A percentile compares a stretch with the other conserved stretches of the same genome.
Conservation (phyloP, 2,888 invertebrate species). For the Muscina levida region DNA sequence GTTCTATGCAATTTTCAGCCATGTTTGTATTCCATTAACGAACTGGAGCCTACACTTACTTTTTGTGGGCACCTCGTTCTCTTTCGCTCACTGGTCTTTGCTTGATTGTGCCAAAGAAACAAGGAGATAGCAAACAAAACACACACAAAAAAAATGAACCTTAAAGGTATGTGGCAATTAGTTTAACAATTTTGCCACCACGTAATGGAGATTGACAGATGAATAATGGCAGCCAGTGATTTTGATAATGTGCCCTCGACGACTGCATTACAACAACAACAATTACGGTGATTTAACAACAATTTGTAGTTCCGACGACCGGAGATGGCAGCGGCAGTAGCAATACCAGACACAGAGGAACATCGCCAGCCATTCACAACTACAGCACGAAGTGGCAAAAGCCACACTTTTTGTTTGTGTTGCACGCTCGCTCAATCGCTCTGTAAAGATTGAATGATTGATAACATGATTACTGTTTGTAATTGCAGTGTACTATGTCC, state of each 20-base stretch:
- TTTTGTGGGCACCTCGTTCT: not conserved
- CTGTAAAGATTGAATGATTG: slow-evolving; percentile 51
- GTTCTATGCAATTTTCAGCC: no score
- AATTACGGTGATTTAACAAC: slow-evolving; percentile 20
- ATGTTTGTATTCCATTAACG: no score
- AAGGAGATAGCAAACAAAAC: not conserved
- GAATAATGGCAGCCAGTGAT: slow-evolving; percentile 59
- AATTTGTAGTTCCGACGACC: slow-evolving; percentile 26
- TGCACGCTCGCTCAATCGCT: not conserved
- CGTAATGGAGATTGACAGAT: slow-evolving; percentile 66
- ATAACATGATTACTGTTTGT: slow-evolving; percentile 47
- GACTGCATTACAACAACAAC: slow-evolving; percentile 36
- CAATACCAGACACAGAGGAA: slow-evolving; percentile 23
- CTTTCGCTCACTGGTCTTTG: no score
- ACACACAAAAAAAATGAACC: slow-evolving; percentile 24
- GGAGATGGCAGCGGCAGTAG: not conserved
- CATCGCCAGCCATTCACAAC: slow-evolving; percentile 41
- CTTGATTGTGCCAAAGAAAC: not conserved
- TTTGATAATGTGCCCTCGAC: slow-evolving; percentile 37
- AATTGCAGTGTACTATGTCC: slow-evolving; percentile 37
- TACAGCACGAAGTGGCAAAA: slow-evolving; percentile 38
- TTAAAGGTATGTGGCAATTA: slow-evolving; percentile 64
- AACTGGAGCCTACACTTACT: slow-evolving; percentile 19
- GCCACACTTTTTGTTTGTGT: slow-evolving; percentile 12
- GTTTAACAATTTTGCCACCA: slow-evolving; percentile 61